A percentile compares a stretch with the other conserved stretches of the same genome.
Evolutionary conservation across 2,888 invertebrate genomes (phyloP).

Genomic region (Helleia helle): DNA sequence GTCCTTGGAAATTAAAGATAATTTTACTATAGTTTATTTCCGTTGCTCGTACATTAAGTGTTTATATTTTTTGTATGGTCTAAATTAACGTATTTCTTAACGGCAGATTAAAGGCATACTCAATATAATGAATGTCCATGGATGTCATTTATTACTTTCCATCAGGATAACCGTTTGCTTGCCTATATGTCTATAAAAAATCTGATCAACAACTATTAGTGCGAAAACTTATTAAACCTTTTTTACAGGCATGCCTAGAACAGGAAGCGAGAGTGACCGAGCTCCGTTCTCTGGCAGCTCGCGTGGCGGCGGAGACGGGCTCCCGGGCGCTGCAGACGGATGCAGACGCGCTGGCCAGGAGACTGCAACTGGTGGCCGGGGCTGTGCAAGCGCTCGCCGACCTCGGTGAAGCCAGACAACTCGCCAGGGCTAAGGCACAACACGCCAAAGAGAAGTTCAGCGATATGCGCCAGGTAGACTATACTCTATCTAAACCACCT

Average conservation of each 20-base stretch:
- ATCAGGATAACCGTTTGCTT: too few species aligned
- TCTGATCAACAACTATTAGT: too few species aligned
- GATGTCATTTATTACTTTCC: too few species aligned
- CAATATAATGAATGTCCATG: too few species aligned
- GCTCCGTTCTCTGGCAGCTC: slow-evolving; percentile 82
- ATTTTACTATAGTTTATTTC: not conserved
- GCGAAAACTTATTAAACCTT: too few species aligned
- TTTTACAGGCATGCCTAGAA: slow-evolving; percentile 82
- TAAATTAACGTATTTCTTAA: too few species aligned
- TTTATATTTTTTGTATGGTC: too few species aligned
- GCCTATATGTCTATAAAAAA: too few species aligned
- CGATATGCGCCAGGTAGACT: slow-evolving; percentile 86
- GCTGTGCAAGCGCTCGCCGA: slow-evolving; percentile 83
- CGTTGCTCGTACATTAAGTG: too few species aligned
- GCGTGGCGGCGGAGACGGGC: slow-evolving; percentile 86
- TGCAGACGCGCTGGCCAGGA: slow-evolving; percentile 82
- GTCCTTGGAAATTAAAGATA: not conserved
- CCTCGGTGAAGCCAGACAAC: slow-evolving; percentile 81
- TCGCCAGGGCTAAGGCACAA: slow-evolving; percentile 72
- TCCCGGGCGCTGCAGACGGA: slow-evolving; percentile 83
- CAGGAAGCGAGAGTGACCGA: slow-evolving; percentile 83
- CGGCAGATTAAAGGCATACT: too few species aligned
- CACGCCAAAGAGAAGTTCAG: slow-evolving; percentile 78
- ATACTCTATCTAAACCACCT: too few species aligned
- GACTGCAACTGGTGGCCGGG: slow-evolving; percentile 83